Evolutionary conservation across 1,140 invertebrate genomes (phyloP).

Genomic region (Zaprionus nigranus): DNA sequence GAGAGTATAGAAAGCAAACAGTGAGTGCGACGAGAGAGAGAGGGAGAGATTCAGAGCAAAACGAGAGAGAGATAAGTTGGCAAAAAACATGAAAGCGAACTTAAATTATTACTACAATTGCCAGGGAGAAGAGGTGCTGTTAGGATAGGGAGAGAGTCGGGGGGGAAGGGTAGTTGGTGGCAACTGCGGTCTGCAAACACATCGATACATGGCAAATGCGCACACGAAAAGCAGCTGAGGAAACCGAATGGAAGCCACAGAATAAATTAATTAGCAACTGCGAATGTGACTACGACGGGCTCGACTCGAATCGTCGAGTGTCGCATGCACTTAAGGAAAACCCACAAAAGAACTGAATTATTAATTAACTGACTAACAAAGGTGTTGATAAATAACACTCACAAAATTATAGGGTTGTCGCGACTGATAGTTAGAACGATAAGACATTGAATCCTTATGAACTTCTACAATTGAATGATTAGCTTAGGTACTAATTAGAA

Average conservation of each 20-base stretch:
- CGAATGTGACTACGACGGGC: not conserved
- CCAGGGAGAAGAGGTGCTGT: not conserved
- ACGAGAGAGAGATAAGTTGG: not conserved
- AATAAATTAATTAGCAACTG: slow-evolving; percentile 22
- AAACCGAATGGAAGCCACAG: not conserved
- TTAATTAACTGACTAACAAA: not conserved
- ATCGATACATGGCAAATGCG: not conserved
- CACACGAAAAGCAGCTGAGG: not conserved
- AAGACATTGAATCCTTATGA: no score
- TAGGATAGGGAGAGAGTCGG: not conserved
- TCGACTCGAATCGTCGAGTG: not conserved
- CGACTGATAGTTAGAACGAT: not conserved
- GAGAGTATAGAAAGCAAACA: no score
- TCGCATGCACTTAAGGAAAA: slow-evolving; percentile 10
- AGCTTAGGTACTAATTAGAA: not conserved
- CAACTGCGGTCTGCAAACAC: not conserved
- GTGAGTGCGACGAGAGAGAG: slow-evolving; percentile 8
- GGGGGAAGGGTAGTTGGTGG: not conserved
- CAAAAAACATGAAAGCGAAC: slow-evolving; percentile 25
- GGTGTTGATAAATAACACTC: not conserved
- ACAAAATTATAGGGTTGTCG: not conserved
- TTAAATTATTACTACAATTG: slow-evolving; percentile 25
- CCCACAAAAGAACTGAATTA: not conserved
- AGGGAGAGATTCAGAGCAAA: not conserved
- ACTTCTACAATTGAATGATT: no score